Evolutionary conservation across 2,113 vertebrate genomes (phyloP).

Genomic region (Dissostichus mawsoni): DNA sequence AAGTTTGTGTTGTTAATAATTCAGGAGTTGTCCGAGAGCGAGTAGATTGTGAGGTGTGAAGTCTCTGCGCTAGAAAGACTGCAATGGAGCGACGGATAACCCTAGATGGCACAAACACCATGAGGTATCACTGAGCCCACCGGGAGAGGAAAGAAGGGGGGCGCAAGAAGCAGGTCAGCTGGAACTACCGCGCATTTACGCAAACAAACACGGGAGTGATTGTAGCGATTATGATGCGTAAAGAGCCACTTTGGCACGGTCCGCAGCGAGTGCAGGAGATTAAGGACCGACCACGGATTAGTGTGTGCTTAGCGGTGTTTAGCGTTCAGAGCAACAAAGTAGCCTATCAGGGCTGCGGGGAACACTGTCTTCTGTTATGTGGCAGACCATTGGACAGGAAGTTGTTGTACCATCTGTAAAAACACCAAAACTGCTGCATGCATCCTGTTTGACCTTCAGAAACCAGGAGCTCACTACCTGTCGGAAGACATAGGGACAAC

Average conservation of each 20-base stretch:
- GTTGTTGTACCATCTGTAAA: background rate
- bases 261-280: constrained; percentile 58
- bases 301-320: constrained; percentile 60
- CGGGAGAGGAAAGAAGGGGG: background rate
- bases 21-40: constrained; percentile 11
- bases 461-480: background rate
- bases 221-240: constrained; percentile 28
- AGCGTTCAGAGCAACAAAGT: constrained; percentile 59
- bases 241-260: constrained; percentile 52
- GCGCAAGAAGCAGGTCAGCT: constrained; percentile 29
- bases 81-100: constrained; percentile 50
- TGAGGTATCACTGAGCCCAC: constrained; percentile 42
- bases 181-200: constrained; percentile 16
- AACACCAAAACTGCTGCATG: background rate
- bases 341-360: constrained; percentile 53
- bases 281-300: constrained; percentile 76
- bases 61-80: constrained; percentile 54
- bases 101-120: constrained; percentile 64
- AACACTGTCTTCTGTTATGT: background rate
- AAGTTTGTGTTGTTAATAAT: constrained; percentile 25
- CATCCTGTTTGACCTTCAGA: constrained; percentile 39
- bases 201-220: constrained; percentile 11
- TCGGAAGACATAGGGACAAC: background rate
- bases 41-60: constrained; percentile 19
- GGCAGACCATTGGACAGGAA: background rate